Percentiles rank a stretch among this genome's conserved stretches.
Evolutionary conservation across 2,888 invertebrate species (phyloP).

Genomic region (Neoscelio sp.): DNA sequence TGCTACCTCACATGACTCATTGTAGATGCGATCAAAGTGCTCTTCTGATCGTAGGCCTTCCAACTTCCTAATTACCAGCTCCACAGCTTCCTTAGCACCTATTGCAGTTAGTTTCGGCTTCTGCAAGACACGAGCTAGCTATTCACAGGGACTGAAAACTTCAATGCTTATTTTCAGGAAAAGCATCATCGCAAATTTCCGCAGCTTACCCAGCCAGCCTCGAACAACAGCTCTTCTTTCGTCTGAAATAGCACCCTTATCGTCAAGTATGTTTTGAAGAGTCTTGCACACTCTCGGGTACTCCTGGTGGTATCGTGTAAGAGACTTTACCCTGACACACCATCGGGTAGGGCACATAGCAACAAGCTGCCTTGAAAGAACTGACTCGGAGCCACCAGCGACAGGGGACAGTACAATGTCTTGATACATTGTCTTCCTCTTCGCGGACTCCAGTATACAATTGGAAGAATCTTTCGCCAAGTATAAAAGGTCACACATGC

Average conservation of each 20-base stretch:
- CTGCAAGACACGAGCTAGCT: slow-evolving; percentile 14
- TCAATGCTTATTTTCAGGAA: slow-evolving; percentile 24
- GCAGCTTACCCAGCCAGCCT: slow-evolving; percentile 10
- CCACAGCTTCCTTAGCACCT: slow-evolving; percentile 13
- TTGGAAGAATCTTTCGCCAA: too few species aligned
- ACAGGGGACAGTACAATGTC: too few species aligned
- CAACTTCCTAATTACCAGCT: neutral
- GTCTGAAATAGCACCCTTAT: slow-evolving; percentile 14
- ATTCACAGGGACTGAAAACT: slow-evolving; percentile 14
- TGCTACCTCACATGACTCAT: too few species aligned
- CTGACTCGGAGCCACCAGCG: too few species aligned
- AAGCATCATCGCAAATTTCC: slow-evolving; percentile 15
- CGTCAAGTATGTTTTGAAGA: slow-evolving; percentile 18
- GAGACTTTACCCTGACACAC: too few species aligned
- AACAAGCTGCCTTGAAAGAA: too few species aligned
- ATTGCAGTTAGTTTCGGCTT: slow-evolving; percentile 7
- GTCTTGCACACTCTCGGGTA: slow-evolving; percentile 10
- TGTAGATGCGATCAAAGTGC: too few species aligned
- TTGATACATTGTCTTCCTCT: too few species aligned
- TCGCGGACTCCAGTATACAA: too few species aligned
- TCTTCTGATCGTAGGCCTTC: slow-evolving; percentile 1
- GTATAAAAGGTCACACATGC: too few species aligned
- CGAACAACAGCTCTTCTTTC: slow-evolving; percentile 21
- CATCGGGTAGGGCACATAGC: too few species aligned
- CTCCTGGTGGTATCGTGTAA: slow-evolving; percentile 12